phyloP scores from a whole-genome alignment of 2,888 invertebrate species.

The Ectobius pallidus region DNA sequence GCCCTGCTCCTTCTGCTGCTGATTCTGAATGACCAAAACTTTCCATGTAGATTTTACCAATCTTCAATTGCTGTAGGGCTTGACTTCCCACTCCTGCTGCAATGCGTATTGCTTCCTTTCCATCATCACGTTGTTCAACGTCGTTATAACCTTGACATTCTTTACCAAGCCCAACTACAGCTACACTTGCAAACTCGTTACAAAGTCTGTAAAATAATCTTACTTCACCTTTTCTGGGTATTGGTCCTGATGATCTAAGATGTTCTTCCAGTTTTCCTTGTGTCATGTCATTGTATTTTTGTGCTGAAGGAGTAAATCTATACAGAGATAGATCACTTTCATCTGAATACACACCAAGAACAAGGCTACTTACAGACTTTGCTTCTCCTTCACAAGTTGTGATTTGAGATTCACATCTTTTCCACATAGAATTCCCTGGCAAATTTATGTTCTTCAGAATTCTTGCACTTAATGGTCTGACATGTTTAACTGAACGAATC shows the following conservation, averaged over 20 bases:
- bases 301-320: background rate
- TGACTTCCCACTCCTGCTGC: slow-evolving; percentile 68
- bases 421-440: too few species aligned
- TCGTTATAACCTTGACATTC: slow-evolving; percentile 70
- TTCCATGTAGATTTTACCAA: slow-evolving; percentile 69
- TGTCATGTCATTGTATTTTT: background rate
- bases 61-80: slow-evolving; percentile 61
- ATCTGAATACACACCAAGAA: background rate
- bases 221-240: slow-evolving; percentile 60
- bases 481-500: too few species aligned
- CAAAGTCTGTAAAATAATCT: slow-evolving; percentile 71
- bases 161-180: slow-evolving; percentile 75
- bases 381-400: too few species aligned
- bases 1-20: slow-evolving; percentile 76
- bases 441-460: too few species aligned
- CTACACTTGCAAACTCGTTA: slow-evolving; percentile 67
- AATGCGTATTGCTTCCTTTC: slow-evolving; percentile 73
- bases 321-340: background rate
- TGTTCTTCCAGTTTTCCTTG: background rate
- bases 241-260: slow-evolving; percentile 50
- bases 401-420: too few species aligned
- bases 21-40: slow-evolving; percentile 79
- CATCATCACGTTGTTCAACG: slow-evolving; percentile 74
- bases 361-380: background rate
- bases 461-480: background rate